Evolutionary conservation across 2,797 vertebrate genomes (phyloP).

Genomic region (Philypnodon macrostomus): DNA sequence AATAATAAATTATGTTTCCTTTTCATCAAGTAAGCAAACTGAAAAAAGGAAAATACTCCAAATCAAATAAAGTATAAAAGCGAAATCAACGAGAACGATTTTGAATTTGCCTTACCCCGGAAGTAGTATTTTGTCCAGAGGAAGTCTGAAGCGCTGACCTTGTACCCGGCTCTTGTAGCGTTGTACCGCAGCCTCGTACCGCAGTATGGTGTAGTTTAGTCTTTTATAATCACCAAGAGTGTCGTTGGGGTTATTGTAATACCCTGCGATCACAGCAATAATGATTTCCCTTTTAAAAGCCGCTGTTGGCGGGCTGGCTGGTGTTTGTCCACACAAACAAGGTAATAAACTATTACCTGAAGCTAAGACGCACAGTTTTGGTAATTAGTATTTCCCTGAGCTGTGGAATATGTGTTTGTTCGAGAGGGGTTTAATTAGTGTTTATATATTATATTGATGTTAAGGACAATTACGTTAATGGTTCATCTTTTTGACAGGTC

Average conservation of each 20-base stretch:
- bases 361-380: background rate
- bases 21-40: no score
- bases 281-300: constrained; percentile 67
- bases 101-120: background rate
- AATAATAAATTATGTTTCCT: no score
- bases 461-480: background rate
- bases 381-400: no score
- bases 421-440: no score
- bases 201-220: background rate
- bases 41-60: no score
- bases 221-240: background rate
- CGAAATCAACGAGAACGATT: no score
- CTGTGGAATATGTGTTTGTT: background rate
- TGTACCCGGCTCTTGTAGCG: no score
- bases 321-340: constrained; percentile 40
- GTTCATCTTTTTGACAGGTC: constrained; percentile 48
- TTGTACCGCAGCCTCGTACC: no score
- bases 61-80: no score
- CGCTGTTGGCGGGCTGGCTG: constrained; percentile 45
- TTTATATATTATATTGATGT: no score
- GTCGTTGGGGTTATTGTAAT: background rate
- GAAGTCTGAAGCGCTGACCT: constrained; percentile 3
- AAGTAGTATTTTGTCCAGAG: background rate
- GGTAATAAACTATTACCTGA: constrained; percentile 50
- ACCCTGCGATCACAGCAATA: background rate